Base-by-base conservation (phyloP, 2,113 vertebrate genomes). In the Erpornis zantholeuca region DNA sequence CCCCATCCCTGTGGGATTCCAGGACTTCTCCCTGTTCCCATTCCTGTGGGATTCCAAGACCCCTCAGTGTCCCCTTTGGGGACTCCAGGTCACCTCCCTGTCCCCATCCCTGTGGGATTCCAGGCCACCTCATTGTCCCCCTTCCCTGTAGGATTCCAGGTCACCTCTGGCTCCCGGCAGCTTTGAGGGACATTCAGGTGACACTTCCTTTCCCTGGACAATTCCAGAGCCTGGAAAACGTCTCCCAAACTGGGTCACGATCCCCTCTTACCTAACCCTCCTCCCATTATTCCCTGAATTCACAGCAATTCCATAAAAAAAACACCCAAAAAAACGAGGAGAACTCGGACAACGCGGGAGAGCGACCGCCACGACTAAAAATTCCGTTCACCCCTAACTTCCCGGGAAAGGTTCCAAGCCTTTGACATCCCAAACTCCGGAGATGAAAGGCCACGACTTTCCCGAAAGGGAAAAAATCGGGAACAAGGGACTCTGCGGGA, bases 381-480 rank as follows among this genome's bases (percentile, higher is more conserved):
- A 38, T 64, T 45, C 69, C 15, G 0, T 53, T 10, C 33, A 1
- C 66, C 33, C 2, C 47, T 2, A 0, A 10, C 11, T 64, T 45
- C 40, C 49, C 1, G 5, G 69, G 81, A 33, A 47, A 38, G 0
- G 0, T 54, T 45, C 23, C 14, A 3, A 36, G 33, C 22, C 47
- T 54, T 27, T 54, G 28, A 33, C 68, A 18, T 54, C 40, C 40
- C 49, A 47, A 45, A 64, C 5, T 22, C 7, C 0, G 28, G 40
- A 54, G 33, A 54, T 11, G 28, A 38, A 64, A 47, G 40, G n/a
- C 8, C 0, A 0, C 28, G 68, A 54, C 28, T 54, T 54, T 47
- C 40, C 69, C 29, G 3, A 64, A 47, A 40, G 7, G n/a, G 9
- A 2, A 36, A 54, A 64, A 38, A 7, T 1, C 0, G 12, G 54